Conservation (phyloP, 1,140 invertebrate species). For the Achroia grisella region DNA sequence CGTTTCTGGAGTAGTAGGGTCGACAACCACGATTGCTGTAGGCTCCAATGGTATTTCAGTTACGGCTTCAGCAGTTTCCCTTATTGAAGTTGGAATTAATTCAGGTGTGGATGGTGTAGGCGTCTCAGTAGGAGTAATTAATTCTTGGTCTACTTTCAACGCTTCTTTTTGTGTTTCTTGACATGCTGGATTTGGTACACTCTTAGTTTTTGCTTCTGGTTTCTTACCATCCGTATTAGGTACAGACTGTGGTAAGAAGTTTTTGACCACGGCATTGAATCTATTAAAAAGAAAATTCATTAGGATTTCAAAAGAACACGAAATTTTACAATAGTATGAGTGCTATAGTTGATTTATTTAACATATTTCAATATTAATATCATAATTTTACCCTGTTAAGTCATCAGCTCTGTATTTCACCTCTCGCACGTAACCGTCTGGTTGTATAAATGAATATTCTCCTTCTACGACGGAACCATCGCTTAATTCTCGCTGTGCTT, state of each 20-base stretch:
- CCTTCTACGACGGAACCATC: conserved; percentile 76
- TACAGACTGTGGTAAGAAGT: conserved; percentile 31
- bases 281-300: conserved; percentile 17
- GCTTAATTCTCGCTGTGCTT: conserved; percentile 76
- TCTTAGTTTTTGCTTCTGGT: conserved; percentile 14
- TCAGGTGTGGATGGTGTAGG: too few species aligned
- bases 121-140: too few species aligned
- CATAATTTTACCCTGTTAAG: conserved; percentile 76
- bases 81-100: too few species aligned
- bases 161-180: conserved; percentile 32
- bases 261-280: conserved; percentile 57
- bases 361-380: conserved; percentile 6
- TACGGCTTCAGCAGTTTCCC: too few species aligned
- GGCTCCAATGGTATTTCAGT: too few species aligned
- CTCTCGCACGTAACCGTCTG: conserved; percentile 79
- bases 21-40: too few species aligned
- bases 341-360: too few species aligned
- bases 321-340: too few species aligned
- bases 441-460: conserved; percentile 75
- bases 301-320: not conserved
- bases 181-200: conserved; percentile 17
- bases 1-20: too few species aligned
- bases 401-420: conserved; percentile 84
- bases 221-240: conserved; percentile 15
- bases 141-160: conserved; percentile 5